Conservation (phyloP, 2,113 vertebrate species). For the Semicossyphus pulcher region DNA sequence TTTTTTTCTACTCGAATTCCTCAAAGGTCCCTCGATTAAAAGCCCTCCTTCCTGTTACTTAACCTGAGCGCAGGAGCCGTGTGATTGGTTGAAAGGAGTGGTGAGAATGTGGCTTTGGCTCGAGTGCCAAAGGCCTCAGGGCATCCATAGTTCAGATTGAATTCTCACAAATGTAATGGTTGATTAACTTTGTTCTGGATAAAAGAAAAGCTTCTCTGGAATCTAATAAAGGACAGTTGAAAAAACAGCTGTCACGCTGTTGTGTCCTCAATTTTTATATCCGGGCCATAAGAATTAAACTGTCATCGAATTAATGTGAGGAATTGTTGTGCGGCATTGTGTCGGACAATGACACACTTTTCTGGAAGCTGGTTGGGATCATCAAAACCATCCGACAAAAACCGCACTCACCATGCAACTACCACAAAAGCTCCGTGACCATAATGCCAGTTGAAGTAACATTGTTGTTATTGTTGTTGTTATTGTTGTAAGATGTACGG, state of each 20-base stretch:
- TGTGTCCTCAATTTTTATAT: not conserved
- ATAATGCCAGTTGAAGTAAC: too few relatives aligned
- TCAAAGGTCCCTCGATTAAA: constrained; percentile 17
- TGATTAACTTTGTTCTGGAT: constrained; percentile 12
- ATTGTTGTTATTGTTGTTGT: too few relatives aligned
- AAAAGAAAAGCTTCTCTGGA: constrained; percentile 2
- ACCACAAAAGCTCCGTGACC: too few relatives aligned
- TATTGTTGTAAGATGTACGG: not conserved
- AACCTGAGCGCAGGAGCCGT: not conserved
- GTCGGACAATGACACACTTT: not conserved
- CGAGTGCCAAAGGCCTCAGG: constrained; percentile 38
- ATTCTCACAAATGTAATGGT: constrained; percentile 11
- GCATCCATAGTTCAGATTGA: constrained; percentile 47
- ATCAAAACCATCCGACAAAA: not conserved
- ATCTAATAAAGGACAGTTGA: not conserved
- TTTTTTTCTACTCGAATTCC: not conserved
- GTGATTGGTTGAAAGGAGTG: constrained; percentile 48
- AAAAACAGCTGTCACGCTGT: not conserved
- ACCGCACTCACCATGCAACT: not conserved
- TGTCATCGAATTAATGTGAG: too few relatives aligned
- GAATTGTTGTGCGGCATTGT: not conserved
- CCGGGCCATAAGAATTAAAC: not conserved
- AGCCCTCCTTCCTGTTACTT: constrained; percentile 37
- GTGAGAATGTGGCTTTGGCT: constrained; percentile 40
- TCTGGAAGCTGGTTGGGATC: not conserved